Conservation (phyloP, 2,888 invertebrate species). For the Drosophila phalerata region DNA sequence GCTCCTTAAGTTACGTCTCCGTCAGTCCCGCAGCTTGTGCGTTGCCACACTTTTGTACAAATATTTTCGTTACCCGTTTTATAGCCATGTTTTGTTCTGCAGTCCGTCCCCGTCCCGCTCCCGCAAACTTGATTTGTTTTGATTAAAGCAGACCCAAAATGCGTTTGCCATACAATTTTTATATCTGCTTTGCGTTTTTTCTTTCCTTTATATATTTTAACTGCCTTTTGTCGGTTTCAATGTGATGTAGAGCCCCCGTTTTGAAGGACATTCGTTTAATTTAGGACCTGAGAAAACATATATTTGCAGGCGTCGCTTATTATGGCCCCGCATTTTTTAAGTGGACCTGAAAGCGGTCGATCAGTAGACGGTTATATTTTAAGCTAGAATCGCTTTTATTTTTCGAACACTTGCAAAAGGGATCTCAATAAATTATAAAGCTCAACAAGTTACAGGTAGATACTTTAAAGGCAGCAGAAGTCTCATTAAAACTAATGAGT, state of each 20-base stretch:
- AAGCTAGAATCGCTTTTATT: constrained; percentile 14
- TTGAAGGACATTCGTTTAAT: constrained; percentile 77
- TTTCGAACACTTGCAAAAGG: constrained; percentile 1
- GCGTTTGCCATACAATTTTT: constrained; percentile 23
- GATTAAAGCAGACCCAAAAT: constrained; percentile 65
- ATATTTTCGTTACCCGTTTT: constrained; percentile 50
- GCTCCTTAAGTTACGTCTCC: constrained; percentile 50
- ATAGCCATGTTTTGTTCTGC: constrained; percentile 37
- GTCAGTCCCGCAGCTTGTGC: constrained; percentile 7
- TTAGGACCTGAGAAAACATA: constrained; percentile 75
- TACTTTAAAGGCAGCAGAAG: neutral
- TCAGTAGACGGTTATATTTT: constrained; percentile 4
- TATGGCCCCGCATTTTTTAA: constrained; percentile 42
- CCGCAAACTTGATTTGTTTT: constrained; percentile 72
- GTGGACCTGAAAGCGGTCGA: constrained; percentile 5
- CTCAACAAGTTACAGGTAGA: neutral
- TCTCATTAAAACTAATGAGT: constrained; percentile 6
- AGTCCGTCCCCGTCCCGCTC: neutral
- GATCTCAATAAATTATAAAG: constrained; percentile 14
- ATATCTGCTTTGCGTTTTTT: constrained; percentile 3
- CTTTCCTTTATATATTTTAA: constrained; percentile 22
- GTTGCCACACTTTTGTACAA: constrained; percentile 65
- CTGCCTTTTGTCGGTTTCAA: constrained; percentile 42
- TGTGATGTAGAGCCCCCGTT: constrained; percentile 56
- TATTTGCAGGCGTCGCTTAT: constrained; percentile 67